These are phyloP conservation scores for Halesus radiatus DNA, from an alignment of 1,140 invertebrate genomes.

Conservation along the genomic window DNA sequence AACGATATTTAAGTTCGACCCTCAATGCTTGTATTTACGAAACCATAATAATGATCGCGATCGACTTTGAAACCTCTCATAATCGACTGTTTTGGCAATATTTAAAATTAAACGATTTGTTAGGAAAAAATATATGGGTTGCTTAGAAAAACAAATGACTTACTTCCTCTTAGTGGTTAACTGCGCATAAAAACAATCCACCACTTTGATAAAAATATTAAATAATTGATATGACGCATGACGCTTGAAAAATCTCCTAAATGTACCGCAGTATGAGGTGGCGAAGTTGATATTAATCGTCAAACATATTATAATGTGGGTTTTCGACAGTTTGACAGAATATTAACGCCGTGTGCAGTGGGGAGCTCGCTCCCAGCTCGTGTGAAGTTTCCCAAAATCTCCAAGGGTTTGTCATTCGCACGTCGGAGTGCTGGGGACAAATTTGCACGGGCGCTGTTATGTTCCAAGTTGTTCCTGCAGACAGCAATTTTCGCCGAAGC, in stretches of 20 bases:
- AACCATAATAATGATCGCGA: no score
- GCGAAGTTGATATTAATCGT: slow-evolving; percentile 30
- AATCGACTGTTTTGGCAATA: no score
- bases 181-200: no score
- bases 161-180: no score
- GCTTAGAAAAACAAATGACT: no score
- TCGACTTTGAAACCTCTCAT: no score
- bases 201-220: no score
- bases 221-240: no score
- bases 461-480: slow-evolving; percentile 22
- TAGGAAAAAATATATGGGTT: no score
- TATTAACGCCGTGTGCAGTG: slow-evolving; percentile 8
- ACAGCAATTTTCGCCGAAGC: slow-evolving; percentile 17
- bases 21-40: no score
- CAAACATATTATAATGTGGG: slow-evolving; percentile 24
- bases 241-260: not conserved
- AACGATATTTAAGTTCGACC: no score
- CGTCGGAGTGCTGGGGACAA: slow-evolving; percentile 21
- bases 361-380: not conserved
- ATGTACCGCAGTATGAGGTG: not conserved
- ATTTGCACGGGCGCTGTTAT: slow-evolving; percentile 14
- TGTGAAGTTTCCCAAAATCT: slow-evolving; percentile 24
- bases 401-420: slow-evolving; percentile 32
- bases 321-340: slow-evolving; percentile 38
- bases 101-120: no score